Percentiles rank a stretch among this genome's conserved stretches.
These are phyloP conservation scores for Gymnarchus niloticus DNA, from an alignment of 2,113 vertebrate species.

Conservation along the genomic window DNA sequence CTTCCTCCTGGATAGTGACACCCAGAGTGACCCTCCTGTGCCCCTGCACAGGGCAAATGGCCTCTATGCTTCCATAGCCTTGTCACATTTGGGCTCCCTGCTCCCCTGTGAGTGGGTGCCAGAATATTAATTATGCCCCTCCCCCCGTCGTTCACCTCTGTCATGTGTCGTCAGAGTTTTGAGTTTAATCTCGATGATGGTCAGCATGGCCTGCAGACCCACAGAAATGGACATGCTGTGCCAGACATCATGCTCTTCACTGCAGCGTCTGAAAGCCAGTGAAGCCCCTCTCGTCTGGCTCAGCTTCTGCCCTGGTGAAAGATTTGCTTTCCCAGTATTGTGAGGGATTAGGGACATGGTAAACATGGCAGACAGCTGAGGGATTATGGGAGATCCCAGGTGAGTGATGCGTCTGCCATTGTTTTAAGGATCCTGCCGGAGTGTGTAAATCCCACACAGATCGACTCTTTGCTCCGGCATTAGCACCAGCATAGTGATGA, in stretches of 20 bases:
- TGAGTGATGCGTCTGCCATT: conserved; percentile 35
- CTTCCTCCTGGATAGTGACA: conserved; percentile 20
- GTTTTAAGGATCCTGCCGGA: background rate
- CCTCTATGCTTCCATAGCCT: background rate
- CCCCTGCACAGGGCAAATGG: conserved; percentile 1
- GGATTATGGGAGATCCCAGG: conserved; percentile 43
- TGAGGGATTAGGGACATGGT: conserved; percentile 44
- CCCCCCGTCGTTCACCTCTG: background rate
- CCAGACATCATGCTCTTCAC: background rate
- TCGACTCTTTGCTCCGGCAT: background rate
- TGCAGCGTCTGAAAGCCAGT: background rate
- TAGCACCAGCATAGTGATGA: background rate
- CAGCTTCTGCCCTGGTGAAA: conserved; percentile 41
- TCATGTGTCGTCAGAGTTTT: background rate
- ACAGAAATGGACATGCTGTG: background rate
- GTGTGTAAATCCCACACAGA: background rate
- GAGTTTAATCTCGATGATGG: background rate
- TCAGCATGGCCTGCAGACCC: background rate
- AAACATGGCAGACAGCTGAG: conserved; percentile 42
- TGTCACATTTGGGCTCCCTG: background rate
- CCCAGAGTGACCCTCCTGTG: conserved; percentile 9
- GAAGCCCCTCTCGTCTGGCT: background rate
- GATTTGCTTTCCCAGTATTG: conserved; percentile 43
- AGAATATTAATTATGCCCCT: no score
- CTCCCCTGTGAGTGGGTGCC: background rate